Evolutionary conservation across 2,113 vertebrate genomes (phyloP).

Genomic region (Pomatostomus ruficeps): DNA sequence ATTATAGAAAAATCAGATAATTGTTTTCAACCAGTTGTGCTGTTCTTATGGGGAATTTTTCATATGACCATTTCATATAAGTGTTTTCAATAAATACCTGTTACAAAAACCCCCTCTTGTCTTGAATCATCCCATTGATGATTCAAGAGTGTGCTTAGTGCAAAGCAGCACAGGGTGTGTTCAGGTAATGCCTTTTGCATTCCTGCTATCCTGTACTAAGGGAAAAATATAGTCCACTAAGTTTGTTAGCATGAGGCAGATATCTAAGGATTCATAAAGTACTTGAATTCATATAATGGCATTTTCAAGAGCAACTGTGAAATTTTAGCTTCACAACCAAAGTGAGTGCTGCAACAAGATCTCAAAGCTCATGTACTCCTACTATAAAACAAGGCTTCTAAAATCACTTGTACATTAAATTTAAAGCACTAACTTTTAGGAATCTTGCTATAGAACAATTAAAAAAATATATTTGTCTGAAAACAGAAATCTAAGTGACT

Average conservation of each 20-base stretch:
- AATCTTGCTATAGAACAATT: not conserved
- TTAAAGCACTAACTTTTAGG: not conserved
- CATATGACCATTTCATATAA: not conserved
- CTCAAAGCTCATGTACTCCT: not conserved
- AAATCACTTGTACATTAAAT: not conserved
- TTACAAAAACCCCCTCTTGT: fast-evolving
- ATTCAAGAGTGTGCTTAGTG: not conserved
- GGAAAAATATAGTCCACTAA: not conserved
- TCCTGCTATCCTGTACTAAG: not conserved
- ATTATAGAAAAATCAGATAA: not conserved
- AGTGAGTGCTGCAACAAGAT: not conserved
- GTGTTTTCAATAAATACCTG: not conserved
- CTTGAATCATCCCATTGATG: not conserved
- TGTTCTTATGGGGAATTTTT: not conserved
- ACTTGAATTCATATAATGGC: not conserved
- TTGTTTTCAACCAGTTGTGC: not conserved
- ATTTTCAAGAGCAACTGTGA: not conserved
- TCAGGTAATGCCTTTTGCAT: not conserved
- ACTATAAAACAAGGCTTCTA: not conserved
- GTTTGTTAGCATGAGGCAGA: not conserved
- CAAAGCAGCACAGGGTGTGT: not conserved
- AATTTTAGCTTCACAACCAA: not conserved
- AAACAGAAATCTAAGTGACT: not conserved
- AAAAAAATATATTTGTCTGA: not conserved
- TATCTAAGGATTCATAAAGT: not conserved